A percentile compares a stretch with the other conserved stretches of the same genome.
Evolutionary conservation across 2,888 invertebrate species (phyloP).

Genomic region (Odontocolon sp.): DNA sequence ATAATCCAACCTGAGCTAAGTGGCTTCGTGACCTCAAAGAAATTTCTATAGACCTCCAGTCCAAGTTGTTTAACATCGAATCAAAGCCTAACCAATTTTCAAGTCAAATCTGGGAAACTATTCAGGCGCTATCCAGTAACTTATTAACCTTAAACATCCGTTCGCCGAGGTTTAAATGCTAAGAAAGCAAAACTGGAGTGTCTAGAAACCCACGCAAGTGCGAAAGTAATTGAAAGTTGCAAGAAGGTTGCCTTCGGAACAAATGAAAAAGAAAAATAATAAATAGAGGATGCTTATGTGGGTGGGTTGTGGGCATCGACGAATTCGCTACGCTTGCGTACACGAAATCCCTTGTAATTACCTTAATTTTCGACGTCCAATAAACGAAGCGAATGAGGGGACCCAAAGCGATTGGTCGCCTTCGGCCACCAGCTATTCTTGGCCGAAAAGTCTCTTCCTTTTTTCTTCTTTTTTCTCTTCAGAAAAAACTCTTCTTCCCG

Average conservation of each 20-base stretch:
- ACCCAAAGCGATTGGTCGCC: conserved; percentile 43
- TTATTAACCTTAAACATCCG: no score
- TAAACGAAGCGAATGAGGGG: conserved; percentile 11
- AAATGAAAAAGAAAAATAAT: background rate
- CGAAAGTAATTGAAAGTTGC: no score
- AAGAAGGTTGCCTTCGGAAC: background rate
- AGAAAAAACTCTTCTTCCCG: conserved; percentile 11
- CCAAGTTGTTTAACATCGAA: no score
- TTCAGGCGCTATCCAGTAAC: no score
- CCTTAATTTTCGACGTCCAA: conserved; percentile 1
- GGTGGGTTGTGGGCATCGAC: background rate
- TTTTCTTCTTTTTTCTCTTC: background rate
- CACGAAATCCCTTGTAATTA: background rate
- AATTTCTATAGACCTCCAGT: no score
- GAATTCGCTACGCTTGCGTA: background rate
- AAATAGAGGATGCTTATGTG: background rate
- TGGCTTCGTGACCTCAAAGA: no score
- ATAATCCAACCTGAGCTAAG: no score
- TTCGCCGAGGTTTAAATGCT: no score
- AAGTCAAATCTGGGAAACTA: no score
- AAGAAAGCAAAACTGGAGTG: no score
- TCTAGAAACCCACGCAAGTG: no score
- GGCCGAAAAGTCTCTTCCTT: conserved; percentile 24
- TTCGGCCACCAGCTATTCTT: conserved; percentile 44
- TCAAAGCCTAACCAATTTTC: no score